Conservation (phyloP, 2,113 vertebrate genomes). For the Eleginops maclovinus region DNA sequence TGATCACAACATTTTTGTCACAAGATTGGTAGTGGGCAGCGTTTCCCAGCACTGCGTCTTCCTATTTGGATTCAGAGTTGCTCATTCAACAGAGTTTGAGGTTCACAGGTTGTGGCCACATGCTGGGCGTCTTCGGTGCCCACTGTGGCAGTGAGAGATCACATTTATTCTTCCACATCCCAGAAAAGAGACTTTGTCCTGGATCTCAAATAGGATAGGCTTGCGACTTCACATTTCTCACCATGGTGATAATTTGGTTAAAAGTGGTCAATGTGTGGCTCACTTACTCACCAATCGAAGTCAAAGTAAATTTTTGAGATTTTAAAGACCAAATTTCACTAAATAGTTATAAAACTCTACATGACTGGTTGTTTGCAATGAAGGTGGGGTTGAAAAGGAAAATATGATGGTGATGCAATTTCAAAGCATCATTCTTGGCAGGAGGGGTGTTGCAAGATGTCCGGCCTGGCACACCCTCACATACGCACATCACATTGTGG, state of each 20-base stretch:
- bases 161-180: conserved; percentile 38
- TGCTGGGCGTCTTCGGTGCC: conserved; percentile 30
- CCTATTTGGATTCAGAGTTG: conserved; percentile 3
- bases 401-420: conserved; percentile 10
- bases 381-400: not conserved
- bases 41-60: conserved; percentile 1
- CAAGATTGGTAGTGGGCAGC: not conserved
- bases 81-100: conserved; percentile 27
- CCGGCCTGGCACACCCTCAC: not conserved
- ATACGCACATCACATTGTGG: not conserved
- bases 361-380: not conserved
- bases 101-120: conserved; percentile 45
- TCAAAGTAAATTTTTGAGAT: too few species aligned
- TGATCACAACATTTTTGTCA: too few species aligned
- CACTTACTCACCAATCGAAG: conserved; percentile 16
- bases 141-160: conserved; percentile 39
- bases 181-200: conserved; percentile 52
- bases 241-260: conserved; percentile 65
- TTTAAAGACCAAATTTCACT: not conserved
- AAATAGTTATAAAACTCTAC: not conserved
- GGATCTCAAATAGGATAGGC: conserved; percentile 29
- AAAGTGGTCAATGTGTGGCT: conserved; percentile 20
- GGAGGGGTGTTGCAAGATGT: not conserved
- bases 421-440: conserved; percentile 1
- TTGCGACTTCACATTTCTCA: conserved; percentile 39